phyloP scores from a whole-genome alignment of 2,113 vertebrate genomes.

The Nematolebias whitei region DNA sequence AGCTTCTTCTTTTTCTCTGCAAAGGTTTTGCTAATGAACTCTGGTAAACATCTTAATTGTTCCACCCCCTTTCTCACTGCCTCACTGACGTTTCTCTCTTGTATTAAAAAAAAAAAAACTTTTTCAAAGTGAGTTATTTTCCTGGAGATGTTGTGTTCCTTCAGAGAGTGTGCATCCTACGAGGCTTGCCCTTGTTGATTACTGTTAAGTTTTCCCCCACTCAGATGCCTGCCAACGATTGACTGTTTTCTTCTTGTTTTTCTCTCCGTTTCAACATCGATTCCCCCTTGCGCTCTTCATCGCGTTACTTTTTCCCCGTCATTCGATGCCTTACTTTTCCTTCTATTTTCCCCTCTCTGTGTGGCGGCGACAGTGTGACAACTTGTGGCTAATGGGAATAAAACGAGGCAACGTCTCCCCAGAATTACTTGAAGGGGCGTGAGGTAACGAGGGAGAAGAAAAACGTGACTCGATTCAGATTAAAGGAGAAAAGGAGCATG shows the following conservation, averaged over 20 bases:
- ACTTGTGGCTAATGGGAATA: slow-evolving; percentile 48
- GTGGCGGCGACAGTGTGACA: slow-evolving; percentile 32
- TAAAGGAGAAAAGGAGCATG: slow-evolving; percentile 18
- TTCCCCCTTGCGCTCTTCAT: slow-evolving; percentile 24
- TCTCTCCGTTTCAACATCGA: slow-evolving; percentile 10
- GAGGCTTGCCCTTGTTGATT: slow-evolving; percentile 49
- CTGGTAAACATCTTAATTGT: slow-evolving; percentile 3
- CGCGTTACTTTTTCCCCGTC: slow-evolving; percentile 16
- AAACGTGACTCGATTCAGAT: slow-evolving; percentile 26
- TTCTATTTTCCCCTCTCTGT: not conserved
- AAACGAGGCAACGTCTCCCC: slow-evolving; percentile 9
- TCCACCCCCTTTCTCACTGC: not conserved
- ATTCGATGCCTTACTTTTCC: slow-evolving; percentile 15
- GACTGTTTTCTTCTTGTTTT: slow-evolving; percentile 33
- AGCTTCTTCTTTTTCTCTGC: not conserved
- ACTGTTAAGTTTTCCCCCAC: slow-evolving; percentile 43
- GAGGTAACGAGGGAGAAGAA: slow-evolving; percentile 29
- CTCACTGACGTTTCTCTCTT: not conserved
- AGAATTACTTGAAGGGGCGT: slow-evolving; percentile 2
- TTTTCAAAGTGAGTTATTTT: slow-evolving; percentile 48
- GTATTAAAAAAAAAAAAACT: slow-evolving; percentile 11
- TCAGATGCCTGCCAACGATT: slow-evolving; percentile 32
- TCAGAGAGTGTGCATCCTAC: slow-evolving; percentile 37
- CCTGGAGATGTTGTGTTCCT: slow-evolving; percentile 46
- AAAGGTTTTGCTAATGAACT: slow-evolving; percentile 6